Evolutionary conservation across 92 coral and sea anemone species (phyloP).

Genomic region (Virgularia gustaviana): DNA sequence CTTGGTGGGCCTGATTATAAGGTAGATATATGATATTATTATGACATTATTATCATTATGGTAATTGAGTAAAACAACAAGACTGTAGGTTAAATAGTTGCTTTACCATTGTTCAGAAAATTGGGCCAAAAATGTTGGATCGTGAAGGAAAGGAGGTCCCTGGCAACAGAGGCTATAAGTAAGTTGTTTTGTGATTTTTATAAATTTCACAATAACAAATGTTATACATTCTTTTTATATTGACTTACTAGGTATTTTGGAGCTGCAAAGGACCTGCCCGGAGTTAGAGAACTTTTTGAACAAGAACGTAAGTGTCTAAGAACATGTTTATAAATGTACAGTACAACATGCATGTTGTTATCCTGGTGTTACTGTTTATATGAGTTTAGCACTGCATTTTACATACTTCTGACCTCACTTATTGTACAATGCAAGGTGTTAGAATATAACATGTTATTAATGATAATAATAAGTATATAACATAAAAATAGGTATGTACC

Average conservation of each 20-base stretch:
- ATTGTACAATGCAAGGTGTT: too few relatives aligned
- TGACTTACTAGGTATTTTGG: slow-evolving; percentile 78
- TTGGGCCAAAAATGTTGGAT: slow-evolving; percentile 98
- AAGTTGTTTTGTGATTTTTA: slow-evolving; percentile 19
- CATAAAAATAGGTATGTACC: too few relatives aligned
- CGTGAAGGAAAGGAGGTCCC: slow-evolving; percentile 99
- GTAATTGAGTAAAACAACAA: not conserved
- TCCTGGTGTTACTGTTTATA: not conserved
- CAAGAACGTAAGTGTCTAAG: slow-evolving; percentile 83
- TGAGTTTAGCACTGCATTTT: too few relatives aligned
- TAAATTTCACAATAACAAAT: not conserved
- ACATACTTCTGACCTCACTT: too few relatives aligned
- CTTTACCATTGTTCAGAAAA: slow-evolving; percentile 55
- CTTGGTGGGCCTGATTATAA: slow-evolving; percentile 96
- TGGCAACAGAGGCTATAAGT: slow-evolving; percentile 98
- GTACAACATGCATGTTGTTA: not conserved
- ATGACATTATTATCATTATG: not conserved
- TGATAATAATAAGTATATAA: too few relatives aligned
- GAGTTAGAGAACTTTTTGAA: slow-evolving; percentile 94
- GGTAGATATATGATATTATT: slow-evolving; percentile 52
- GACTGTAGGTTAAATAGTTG: too few relatives aligned
- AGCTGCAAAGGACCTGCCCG: slow-evolving; percentile 95
- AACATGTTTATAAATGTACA: not conserved
- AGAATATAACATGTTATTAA: too few relatives aligned
- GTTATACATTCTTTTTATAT: not conserved